Conservation (phyloP, 1,140 invertebrate species). For the Scylla paramamosain region DNA sequence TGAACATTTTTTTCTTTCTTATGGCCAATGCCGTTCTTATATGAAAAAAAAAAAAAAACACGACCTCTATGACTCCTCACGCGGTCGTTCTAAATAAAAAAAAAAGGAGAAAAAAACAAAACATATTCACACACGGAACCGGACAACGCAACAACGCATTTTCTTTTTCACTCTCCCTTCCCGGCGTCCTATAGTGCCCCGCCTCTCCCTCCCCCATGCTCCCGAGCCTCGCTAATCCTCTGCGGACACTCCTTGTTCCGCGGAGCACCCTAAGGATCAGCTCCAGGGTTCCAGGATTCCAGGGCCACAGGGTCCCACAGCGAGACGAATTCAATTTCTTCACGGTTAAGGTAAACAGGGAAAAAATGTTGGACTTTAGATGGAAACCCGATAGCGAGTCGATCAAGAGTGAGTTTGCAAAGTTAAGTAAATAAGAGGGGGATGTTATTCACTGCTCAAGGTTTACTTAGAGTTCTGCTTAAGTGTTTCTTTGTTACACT, state of each 20-base stretch:
- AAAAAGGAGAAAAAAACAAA: no score
- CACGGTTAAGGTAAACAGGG: neutral
- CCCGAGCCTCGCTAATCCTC: neutral
- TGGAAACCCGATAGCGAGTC: neutral
- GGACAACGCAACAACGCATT: neutral
- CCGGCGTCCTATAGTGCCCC: neutral
- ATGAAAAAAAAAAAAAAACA: no score
- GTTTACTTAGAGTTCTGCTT: no score
- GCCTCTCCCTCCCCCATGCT: neutral
- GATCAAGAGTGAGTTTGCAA: no score
- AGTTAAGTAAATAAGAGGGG: no score
- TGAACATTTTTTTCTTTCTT: no score
- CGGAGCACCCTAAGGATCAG: neutral
- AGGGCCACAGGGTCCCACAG: neutral
- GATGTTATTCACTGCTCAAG: no score
- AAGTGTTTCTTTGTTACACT: no score
- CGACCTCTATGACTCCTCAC: neutral
- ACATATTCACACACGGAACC: neutral
- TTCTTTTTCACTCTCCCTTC: neutral
- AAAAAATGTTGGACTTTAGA: neutral
- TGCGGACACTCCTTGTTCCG: neutral
- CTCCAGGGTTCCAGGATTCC: no score
- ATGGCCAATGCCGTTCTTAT: no score
- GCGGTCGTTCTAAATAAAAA: no score
- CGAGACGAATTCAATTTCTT: slow-evolving; percentile 13